Base-by-base conservation (phyloP, 2,888 invertebrate genomes). In the Julus scanicus region DNA sequence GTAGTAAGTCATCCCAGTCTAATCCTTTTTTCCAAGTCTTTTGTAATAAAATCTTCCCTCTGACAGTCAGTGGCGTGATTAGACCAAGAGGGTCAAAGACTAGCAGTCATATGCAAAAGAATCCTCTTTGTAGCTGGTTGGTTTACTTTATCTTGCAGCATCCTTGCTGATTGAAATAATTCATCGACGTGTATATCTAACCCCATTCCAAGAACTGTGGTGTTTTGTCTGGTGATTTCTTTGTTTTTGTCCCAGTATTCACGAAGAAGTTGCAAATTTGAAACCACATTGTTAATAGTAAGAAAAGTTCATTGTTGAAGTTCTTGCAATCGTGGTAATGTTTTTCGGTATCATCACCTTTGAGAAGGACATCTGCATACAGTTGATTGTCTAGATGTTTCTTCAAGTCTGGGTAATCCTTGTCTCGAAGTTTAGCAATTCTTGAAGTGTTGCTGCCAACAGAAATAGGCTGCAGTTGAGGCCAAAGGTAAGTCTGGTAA, bases 41-140 rank as follows among this genome's bases (percentile, higher is more conserved):
- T 86, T 86, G 86, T 6, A 86, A 86, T 37, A 86, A 49, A 9
- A 20, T 86, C n/a, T 86, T 86, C n/a, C 44, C 53, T 37, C 20
- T 86, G 86, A 85, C 37, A 11, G 37, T 39, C n/a, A 53, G 8
- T 53, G 86, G 86, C 6, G 86, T 49, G n/a, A 48, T 8, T 20
- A 86, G n/a, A 4, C 86, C 86, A n/a, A 86, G 37, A 9, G 86
- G 86, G 44, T 86, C 86, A 57, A 9, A 85, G 15, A 49, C 49
- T n/a, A 29, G 86, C n/a, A 9, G 11, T 49, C 6, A n/a, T 29
- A 6, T 9, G 15, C n/a, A 86, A n/a, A 6, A 86, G 39, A n/a
- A 8, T n/a, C 5, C 44, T 4, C 20, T 44, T 53, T 49, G 86
- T 80, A 4, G n/a, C 5, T 5, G n/a, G n/a, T 29, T 80, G n/a